Conservation (phyloP, 2,888 invertebrate genomes). For the Hyposoter didymator region DNA sequence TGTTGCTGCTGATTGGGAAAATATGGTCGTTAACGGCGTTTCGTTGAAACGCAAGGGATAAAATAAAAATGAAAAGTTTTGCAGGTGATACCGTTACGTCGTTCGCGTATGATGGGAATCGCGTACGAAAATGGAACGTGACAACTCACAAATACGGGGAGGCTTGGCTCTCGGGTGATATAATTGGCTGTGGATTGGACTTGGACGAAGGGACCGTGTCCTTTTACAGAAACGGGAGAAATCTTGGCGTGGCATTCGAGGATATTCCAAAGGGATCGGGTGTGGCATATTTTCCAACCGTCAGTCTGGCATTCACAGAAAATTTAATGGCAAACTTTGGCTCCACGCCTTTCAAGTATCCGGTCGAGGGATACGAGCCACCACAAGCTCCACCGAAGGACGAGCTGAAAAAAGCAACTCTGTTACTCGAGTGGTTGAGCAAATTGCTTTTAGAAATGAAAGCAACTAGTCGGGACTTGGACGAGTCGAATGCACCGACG, state of each 20-base stretch:
- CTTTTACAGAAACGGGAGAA: slow-evolving; percentile 91
- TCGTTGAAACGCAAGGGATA: neutral
- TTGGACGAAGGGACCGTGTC: slow-evolving; percentile 89
- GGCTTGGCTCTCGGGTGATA: slow-evolving; percentile 93
- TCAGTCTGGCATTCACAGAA: slow-evolving; percentile 91
- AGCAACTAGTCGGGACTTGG: slow-evolving; percentile 40
- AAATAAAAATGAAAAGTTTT: slow-evolving; percentile 63
- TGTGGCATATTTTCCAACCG: slow-evolving; percentile 92
- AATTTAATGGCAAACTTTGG: slow-evolving; percentile 93
- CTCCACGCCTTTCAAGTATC: slow-evolving; percentile 88
- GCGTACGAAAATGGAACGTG: slow-evolving; percentile 90
- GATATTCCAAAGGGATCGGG: slow-evolving; percentile 90
- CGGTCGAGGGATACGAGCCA: slow-evolving; percentile 88
- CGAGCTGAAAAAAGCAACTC: slow-evolving; percentile 80
- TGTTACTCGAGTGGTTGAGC: slow-evolving; percentile 85
- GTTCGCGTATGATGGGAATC: slow-evolving; percentile 91
- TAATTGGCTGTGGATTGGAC: slow-evolving; percentile 90
- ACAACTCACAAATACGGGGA: slow-evolving; percentile 90
- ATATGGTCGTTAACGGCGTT: no score
- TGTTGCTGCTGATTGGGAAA: no score
- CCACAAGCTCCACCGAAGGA: slow-evolving; percentile 85
- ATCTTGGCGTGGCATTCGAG: slow-evolving; percentile 90
- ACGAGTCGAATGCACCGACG: slow-evolving; percentile 30
- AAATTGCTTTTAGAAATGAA: slow-evolving; percentile 80
- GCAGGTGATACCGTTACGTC: slow-evolving; percentile 91